These are phyloP conservation scores for Aphyosemion australe DNA, from an alignment of 2,113 vertebrate species.

Conservation along the genomic window DNA sequence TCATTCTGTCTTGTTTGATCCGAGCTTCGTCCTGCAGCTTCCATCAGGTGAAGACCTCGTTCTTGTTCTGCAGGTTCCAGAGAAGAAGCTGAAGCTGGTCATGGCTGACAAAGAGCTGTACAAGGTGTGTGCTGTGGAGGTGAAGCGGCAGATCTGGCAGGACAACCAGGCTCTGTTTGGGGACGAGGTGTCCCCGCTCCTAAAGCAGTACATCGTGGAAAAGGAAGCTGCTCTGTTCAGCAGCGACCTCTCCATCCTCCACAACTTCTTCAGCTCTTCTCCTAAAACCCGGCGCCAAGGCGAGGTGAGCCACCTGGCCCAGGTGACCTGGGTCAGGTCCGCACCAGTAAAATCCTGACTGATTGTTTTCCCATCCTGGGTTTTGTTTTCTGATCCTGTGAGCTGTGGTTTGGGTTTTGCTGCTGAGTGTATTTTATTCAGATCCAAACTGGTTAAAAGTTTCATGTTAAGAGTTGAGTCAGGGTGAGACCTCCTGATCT, in stretches of 20 bases:
- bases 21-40: too few relatives aligned
- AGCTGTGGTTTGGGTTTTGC: too few relatives aligned
- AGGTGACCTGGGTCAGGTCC: too few relatives aligned
- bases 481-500: too few relatives aligned
- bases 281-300: conserved; percentile 93
- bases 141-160: conserved; percentile 99
- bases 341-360: too few relatives aligned
- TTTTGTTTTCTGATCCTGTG: too few relatives aligned
- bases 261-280: conserved; percentile 95
- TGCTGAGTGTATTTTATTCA: too few relatives aligned
- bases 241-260: conserved; percentile 91
- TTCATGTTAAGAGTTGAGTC: too few relatives aligned
- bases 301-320: conserved; percentile 84
- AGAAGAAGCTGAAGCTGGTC: conserved; percentile 96
- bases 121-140: conserved; percentile 94
- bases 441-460: too few relatives aligned
- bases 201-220: conserved; percentile 97
- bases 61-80: conserved; percentile 84
- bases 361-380: too few relatives aligned
- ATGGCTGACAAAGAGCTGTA: conserved; percentile 98
- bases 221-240: conserved; percentile 94
- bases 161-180: conserved; percentile 98
- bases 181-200: conserved; percentile 92
- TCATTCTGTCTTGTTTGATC: too few relatives aligned
- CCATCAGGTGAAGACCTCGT: neutral